Evolutionary conservation across 2,113 vertebrate species (phyloP), one percentile per base, ranked within the genome.

Genomic region (Limnothrissa miodon): DNA sequence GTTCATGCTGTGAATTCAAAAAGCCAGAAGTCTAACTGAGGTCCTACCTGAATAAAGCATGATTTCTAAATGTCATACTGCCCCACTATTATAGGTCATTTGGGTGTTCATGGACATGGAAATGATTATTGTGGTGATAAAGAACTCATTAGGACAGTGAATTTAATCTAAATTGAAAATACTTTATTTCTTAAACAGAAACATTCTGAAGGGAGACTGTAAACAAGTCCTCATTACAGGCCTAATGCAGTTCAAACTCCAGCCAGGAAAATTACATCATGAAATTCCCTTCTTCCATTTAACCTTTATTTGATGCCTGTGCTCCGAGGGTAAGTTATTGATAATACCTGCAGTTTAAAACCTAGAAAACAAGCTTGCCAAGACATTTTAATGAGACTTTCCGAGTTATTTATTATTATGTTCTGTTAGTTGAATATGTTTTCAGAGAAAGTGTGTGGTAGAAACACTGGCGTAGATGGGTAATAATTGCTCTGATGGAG

Each of bases 251-350:
- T 25, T 74, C 33, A 74, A 36, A 36, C 33, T 36, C 66, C 66
- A 74, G 66, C 66, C 33, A 74, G 66, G 66, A 74, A 74, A 74
- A 74, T 74, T 13, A 36, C 29, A 17, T 74, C 66, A 33, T 33
- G 36, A 74, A 74, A 33, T 13, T 74, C 29, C 66, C 25, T 33
- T 74, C 29, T 74, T n/a, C 66, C 1, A 33, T 74, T 36, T 74
- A 33, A 39, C 11, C 4, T 29, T 15, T 17, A n/a, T 74, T 36
- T 36, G 15, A 15, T 13, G 29, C 62, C 29, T 9, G 13, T 25
- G n/a, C 8, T 9, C 5, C 33, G 33, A 33, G 29, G 9, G 1
- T 70, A 36, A 70, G 25, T 74, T 74, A 74, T 74, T 36, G 29
- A 74, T 74, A 74, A 36, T 39, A 74, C 29, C 29, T 33, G 33